Conservation (phyloP, 1,140 invertebrate genomes). For the Chelonus insularis region DNA sequence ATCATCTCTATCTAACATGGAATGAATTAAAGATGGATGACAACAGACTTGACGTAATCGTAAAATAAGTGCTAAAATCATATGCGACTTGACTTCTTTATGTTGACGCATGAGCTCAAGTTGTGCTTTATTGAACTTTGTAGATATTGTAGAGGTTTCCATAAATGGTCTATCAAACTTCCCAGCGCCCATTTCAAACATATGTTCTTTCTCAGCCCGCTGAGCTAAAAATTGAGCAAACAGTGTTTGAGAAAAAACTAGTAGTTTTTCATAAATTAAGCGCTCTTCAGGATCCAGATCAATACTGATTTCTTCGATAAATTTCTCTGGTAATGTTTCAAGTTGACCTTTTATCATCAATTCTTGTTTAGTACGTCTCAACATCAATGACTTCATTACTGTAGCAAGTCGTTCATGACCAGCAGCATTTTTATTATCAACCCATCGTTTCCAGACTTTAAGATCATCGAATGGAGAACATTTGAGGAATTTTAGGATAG, state of each 20-base stretch:
- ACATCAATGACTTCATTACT: constrained; percentile 78
- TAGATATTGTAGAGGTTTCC: constrained; percentile 30
- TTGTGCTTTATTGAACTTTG: constrained; percentile 52
- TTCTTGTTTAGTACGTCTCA: constrained; percentile 83
- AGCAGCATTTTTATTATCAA: constrained; percentile 73
- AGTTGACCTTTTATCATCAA: constrained; percentile 66
- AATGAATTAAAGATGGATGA: constrained; percentile 79
- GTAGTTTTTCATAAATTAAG: constrained; percentile 75
- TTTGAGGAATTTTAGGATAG: constrained; percentile 81
- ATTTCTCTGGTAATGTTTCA: constrained; percentile 69
- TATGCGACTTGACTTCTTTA: constrained; percentile 67
- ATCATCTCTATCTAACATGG: constrained; percentile 66
- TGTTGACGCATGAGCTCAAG: constrained; percentile 44
- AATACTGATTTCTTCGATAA: constrained; percentile 63
- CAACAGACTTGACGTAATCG: constrained; percentile 86
- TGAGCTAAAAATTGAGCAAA: constrained; percentile 77
- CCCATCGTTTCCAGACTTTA: constrained; percentile 66
- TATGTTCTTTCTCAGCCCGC: constrained; percentile 68
- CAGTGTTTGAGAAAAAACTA: constrained; percentile 71
- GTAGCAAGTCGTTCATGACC: constrained; percentile 74
- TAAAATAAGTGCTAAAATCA: constrained; percentile 80
- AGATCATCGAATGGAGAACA: constrained; percentile 87
- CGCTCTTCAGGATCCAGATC: constrained; percentile 71
- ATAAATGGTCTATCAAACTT: constrained; percentile 34
- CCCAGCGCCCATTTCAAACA: constrained; percentile 36